Evolutionary conservation across 92 coral and sea anemone genomes (phyloP).

Genomic region (Heteractis magnifica): DNA sequence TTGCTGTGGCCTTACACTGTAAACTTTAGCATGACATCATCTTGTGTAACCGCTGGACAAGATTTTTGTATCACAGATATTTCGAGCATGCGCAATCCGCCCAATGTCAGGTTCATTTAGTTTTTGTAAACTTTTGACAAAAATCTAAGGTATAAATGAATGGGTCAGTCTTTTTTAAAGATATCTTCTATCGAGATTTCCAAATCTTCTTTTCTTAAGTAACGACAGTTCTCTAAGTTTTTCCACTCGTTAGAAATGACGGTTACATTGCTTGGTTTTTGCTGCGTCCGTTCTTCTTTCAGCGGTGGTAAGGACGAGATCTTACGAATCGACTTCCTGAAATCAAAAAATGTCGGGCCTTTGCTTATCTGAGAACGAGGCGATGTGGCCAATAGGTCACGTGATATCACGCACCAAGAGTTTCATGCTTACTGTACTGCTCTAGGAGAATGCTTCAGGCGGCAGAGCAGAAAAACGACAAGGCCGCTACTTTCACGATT

Average conservation of each 20-base stretch:
- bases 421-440: background rate
- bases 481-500: no score
- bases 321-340: background rate
- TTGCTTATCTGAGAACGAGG: background rate
- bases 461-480: no score
- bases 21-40: no score
- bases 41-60: no score
- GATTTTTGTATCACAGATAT: no score
- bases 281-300: slow-evolving; percentile 44
- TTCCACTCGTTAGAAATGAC: slow-evolving; percentile 42
- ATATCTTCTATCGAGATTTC: slow-evolving; percentile 71
- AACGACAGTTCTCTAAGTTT: slow-evolving; percentile 64
- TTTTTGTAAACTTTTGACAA: no score
- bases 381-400: background rate
- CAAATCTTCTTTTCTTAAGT: slow-evolving; percentile 58
- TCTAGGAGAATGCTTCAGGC: no score
- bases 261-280: slow-evolving; percentile 13
- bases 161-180: slow-evolving; percentile 53
- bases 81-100: no score
- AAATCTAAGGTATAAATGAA: background rate
- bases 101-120: no score
- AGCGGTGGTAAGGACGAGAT: slow-evolving; percentile 58
- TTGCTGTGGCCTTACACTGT: no score
- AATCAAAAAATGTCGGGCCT: background rate
- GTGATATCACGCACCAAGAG: background rate